These are phyloP conservation scores for Drosophila grimshawi DNA, from an alignment of 1,140 invertebrate genomes.

Conservation along the genomic window DNA sequence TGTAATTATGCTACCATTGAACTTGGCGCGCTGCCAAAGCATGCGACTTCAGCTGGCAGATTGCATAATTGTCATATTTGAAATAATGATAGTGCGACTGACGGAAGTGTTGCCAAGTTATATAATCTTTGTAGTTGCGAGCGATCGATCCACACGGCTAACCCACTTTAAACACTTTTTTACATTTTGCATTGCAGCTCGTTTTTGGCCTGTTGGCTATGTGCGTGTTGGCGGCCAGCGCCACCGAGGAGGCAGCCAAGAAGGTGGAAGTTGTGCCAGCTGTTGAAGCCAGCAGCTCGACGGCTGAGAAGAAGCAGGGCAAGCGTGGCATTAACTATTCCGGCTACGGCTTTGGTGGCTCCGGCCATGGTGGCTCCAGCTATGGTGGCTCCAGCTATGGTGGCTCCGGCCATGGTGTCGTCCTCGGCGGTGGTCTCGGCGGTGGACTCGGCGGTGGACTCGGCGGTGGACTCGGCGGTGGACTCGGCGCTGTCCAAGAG, in stretches of 20 bases:
- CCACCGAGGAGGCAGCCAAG: slow-evolving; percentile 85
- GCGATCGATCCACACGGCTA: slow-evolving; percentile 18
- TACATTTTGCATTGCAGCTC: slow-evolving; percentile 61
- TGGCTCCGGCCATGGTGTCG: slow-evolving; percentile 34
- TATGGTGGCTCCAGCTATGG: slow-evolving; percentile 19
- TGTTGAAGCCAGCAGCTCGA: slow-evolving; percentile 54
- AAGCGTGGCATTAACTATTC: slow-evolving; percentile 88
- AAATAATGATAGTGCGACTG: slow-evolving; percentile 56
- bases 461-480: background rate
- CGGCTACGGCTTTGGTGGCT: slow-evolving; percentile 85
- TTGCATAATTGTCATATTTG: slow-evolving; percentile 77
- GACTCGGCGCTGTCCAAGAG: slow-evolving; percentile 33
- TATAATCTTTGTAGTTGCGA: slow-evolving; percentile 39
- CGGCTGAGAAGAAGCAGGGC: slow-evolving; percentile 89
- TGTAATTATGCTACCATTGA: slow-evolving; percentile 49
- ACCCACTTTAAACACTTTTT: slow-evolving; percentile 46
- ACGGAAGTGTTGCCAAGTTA: slow-evolving; percentile 53
- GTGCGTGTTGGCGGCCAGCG: slow-evolving; percentile 76
- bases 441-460: background rate
- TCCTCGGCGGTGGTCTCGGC: slow-evolving; percentile 52
- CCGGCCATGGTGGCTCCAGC: background rate
- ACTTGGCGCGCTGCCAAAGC: slow-evolving; percentile 66
- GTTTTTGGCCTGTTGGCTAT: slow-evolving; percentile 86
- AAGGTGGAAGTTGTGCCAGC: slow-evolving; percentile 75
- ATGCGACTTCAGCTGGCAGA: slow-evolving; percentile 42